Percentiles rank a stretch among this genome's conserved stretches.
These are phyloP conservation scores for Ephestia elutella DNA, from an alignment of 1,140 invertebrate species.

Conservation along the genomic window DNA sequence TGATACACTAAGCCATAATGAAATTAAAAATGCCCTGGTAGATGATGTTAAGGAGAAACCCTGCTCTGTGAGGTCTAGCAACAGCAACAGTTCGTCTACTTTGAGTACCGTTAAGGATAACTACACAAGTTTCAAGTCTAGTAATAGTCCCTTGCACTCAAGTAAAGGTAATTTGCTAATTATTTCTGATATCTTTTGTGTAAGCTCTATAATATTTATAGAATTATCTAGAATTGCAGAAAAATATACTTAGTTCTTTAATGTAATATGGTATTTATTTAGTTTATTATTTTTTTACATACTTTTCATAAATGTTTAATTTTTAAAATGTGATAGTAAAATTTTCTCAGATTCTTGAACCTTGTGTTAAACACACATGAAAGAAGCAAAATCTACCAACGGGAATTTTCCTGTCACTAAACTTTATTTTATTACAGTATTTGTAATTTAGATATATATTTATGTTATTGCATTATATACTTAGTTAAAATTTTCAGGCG, in stretches of 20 bases:
- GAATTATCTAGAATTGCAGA: too few species aligned
- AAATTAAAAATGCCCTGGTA: slow-evolving; percentile 18
- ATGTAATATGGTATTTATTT: not conserved
- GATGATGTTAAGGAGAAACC: slow-evolving; percentile 19
- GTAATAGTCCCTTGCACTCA: slow-evolving; percentile 39
- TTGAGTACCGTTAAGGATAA: slow-evolving; percentile 58
- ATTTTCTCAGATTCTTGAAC: too few species aligned
- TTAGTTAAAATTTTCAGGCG: slow-evolving; percentile 63
- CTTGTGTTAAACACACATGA: too few species aligned
- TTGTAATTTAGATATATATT: not conserved
- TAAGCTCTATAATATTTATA: too few species aligned
- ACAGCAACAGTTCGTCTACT: slow-evolving; percentile 52
- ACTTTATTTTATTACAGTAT: not conserved
- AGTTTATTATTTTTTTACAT: slow-evolving; percentile 5
- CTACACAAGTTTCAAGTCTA: slow-evolving; percentile 46
- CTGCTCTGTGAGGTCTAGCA: slow-evolving; percentile 39
- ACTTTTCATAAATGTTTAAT: too few species aligned
- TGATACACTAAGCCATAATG: slow-evolving; percentile 18
- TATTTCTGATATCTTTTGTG: not conserved
- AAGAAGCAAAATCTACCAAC: too few species aligned
- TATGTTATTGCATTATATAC: slow-evolving; percentile 18
- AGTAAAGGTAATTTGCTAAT: slow-evolving; percentile 42
- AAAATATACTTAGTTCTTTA: too few species aligned
- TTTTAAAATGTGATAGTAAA: slow-evolving; percentile 11
- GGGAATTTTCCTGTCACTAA: too few species aligned